Evolutionary conservation across 37 sponge, comb jelly and placozoan species (phyloP), one percentile per base, ranked within the genome.

Genomic region (Cliona cf. orientalis): DNA sequence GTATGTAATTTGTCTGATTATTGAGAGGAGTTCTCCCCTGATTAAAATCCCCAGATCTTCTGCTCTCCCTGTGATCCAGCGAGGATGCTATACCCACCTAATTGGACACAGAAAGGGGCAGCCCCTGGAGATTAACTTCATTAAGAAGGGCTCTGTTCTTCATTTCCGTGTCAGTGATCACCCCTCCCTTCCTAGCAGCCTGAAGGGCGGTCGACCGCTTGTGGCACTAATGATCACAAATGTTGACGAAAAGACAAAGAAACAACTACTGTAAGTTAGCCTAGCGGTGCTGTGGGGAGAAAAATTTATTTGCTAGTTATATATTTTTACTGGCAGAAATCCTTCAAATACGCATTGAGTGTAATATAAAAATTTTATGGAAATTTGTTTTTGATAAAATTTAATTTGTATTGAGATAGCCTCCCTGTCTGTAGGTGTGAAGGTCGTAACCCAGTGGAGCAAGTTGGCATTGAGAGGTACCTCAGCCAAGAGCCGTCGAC

Each of bases 51-150:
- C 22, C 84, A 72, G 80, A 29, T 79, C 80, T 35, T 71, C 75
- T 39, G 81, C 88, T 19, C 68, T 87, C 23, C 88, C 88, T 32
- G 69, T 87, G 19, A 62, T 87, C 40, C 88, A 72, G 35, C 64
- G 88, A 35, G 74, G 66, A 3, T 69, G 74, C 12, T 87, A 87
- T 28, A 43, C 23, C 23, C 75, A 79, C 49, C 58, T 55, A 43
- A 6, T 72, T 17, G 73, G 80, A 17, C 79, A 53, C 36, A 87
- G 75, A 28, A 68, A 40, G 40, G 87, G 87, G 67, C 62, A 87
- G 38, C 74, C 64, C 3, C 80, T 80, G 34, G 56, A 87, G 33
- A 64, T 87, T 25, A 80, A 73, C 40, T 66, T 46, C 33, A 87
- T 87, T 34, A 73, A 42, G 31, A 87, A 87, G 84, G 90, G 90